A percentile compares a stretch with the other conserved stretches of the same genome.
These are phyloP conservation scores for Coracopsis vasa DNA, from an alignment of 2,113 vertebrate species.

Conservation along the genomic window DNA sequence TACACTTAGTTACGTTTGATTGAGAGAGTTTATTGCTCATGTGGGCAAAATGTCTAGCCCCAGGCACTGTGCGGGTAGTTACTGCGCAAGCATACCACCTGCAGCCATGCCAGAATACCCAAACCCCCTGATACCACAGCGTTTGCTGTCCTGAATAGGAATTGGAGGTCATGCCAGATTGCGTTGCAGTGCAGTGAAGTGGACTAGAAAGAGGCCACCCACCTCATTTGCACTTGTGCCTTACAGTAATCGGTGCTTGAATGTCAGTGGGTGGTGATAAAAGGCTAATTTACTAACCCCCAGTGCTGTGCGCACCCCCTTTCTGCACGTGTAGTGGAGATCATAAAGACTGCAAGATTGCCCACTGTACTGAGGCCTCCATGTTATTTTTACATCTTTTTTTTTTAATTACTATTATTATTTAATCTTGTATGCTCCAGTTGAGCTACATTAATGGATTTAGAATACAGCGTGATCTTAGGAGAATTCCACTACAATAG, in stretches of 20 bases:
- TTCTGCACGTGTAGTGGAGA: not conserved
- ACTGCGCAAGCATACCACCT: slow-evolving; percentile 5
- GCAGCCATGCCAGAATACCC: slow-evolving; percentile 37
- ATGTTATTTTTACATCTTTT: not conserved
- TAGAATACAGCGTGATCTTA: slow-evolving; percentile 41
- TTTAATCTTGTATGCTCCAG: slow-evolving; percentile 52
- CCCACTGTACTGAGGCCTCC: not conserved
- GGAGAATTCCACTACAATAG: slow-evolving; percentile 58
- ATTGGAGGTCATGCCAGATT: slow-evolving; percentile 49
- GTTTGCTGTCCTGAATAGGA: slow-evolving; percentile 12
- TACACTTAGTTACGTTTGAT: slow-evolving; percentile 47
- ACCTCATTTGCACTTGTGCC: slow-evolving; percentile 43
- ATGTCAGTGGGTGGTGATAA: slow-evolving; percentile 39
- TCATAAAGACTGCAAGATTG: not conserved
- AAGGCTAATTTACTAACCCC: slow-evolving; percentile 24
- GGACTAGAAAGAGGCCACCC: slow-evolving; percentile 57
- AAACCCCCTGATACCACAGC: slow-evolving; percentile 11
- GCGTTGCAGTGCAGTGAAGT: slow-evolving; percentile 8
- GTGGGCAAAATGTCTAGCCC: slow-evolving; percentile 52
- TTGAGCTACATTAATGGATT: slow-evolving; percentile 64
- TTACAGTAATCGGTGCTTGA: slow-evolving; percentile 26
- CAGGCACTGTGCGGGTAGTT: not conserved
- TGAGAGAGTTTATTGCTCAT: slow-evolving; percentile 53
- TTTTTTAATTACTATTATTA: not conserved
- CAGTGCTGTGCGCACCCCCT: not conserved